Evolutionary conservation across 2,888 invertebrate species (phyloP).

Genomic region (Tribolium freemani): DNA sequence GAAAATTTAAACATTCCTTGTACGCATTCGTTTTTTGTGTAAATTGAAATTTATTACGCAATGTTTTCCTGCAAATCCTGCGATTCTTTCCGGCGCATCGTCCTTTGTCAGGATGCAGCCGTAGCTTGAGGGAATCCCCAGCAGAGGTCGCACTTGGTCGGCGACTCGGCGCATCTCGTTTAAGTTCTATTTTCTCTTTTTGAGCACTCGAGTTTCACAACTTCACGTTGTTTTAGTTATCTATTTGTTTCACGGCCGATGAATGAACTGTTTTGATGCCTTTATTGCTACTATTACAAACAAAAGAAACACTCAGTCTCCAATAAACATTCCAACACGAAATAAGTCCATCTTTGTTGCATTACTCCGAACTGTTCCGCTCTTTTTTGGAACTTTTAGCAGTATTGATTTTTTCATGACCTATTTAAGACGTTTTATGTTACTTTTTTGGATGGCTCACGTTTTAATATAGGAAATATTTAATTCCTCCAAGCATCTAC

Average conservation of each 20-base stretch:
- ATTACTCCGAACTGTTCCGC: constrained; percentile 47
- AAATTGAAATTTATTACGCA: no score
- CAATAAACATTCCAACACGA: constrained; percentile 62
- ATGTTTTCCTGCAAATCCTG: constrained; percentile 6
- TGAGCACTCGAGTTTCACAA: constrained; percentile 61
- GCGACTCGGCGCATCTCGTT: constrained; percentile 37
- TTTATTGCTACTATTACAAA: constrained; percentile 65
- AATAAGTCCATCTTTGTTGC: constrained; percentile 59
- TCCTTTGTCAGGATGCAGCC: constrained; percentile 44
- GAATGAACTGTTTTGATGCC: constrained; percentile 66
- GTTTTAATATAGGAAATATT: constrained; percentile 15
- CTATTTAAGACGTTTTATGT: constrained; percentile 45
- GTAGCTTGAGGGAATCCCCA: constrained; percentile 45
- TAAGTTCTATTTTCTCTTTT: constrained; percentile 56
- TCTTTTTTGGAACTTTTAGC: constrained; percentile 47
- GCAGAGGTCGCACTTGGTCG: constrained; percentile 46
- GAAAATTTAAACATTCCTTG: neutral
- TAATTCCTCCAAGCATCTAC: neutral
- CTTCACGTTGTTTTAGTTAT: constrained; percentile 62
- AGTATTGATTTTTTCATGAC: constrained; percentile 56
- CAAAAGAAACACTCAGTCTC: constrained; percentile 59
- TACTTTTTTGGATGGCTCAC: constrained; percentile 19
- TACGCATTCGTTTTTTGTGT: no score
- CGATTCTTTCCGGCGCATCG: constrained; percentile 19
- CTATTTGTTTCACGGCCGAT: constrained; percentile 63